A percentile compares a stretch with the other conserved stretches of the same genome.
These are phyloP conservation scores for human (Homo sapiens) DNA, from an alignment of 2,113 vertebrate genomes.

Conservation along the genomic window DNA sequence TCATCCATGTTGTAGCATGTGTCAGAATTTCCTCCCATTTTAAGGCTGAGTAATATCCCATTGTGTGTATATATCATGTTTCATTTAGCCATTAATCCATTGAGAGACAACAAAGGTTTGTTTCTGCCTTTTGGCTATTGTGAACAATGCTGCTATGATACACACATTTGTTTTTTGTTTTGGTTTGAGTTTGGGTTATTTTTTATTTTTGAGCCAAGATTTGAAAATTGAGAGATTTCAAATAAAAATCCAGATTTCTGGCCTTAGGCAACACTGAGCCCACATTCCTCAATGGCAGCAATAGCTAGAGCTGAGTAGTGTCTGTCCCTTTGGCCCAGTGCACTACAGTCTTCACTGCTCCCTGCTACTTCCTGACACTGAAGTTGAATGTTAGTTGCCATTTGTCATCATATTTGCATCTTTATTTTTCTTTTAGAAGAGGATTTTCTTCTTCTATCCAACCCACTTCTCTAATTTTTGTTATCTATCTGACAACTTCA, in stretches of 20 bases:
- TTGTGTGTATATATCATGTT: background rate
- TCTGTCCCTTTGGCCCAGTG: background rate
- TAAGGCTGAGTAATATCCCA: background rate
- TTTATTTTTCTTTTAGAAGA: background rate
- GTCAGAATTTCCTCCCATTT: background rate
- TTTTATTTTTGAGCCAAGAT: background rate
- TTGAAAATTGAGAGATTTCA: background rate
- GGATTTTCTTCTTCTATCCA: background rate
- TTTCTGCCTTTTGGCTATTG: background rate
- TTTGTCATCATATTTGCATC: background rate
- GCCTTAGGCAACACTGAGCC: background rate
- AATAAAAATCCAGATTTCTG: background rate
- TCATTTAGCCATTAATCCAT: background rate
- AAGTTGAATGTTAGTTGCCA: background rate
- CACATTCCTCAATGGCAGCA: background rate
- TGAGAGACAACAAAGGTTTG: background rate
- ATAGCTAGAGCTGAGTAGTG: background rate
- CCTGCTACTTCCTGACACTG: background rate
- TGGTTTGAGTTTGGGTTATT: background rate
- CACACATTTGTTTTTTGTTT: background rate
- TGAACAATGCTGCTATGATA: background rate
- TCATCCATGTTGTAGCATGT: background rate
- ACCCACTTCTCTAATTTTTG: background rate
- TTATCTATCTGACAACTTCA: background rate
- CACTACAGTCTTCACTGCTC: background rate